phyloP scores from a whole-genome alignment of 1,140 invertebrate species.

The Drosophila ohnishii region DNA sequence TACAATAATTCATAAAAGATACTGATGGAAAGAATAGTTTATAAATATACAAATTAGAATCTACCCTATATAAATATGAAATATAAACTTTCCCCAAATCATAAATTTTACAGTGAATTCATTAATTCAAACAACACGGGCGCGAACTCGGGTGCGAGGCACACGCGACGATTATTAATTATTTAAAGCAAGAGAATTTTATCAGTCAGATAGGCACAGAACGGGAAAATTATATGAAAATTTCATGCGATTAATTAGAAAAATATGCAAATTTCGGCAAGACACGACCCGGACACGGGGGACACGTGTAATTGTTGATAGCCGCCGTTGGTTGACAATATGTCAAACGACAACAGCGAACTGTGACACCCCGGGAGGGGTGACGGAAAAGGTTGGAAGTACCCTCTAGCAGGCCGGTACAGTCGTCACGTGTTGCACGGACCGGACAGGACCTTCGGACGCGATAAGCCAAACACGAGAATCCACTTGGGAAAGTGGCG shows the following conservation, averaged over 20 bases:
- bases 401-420: constrained; percentile 40
- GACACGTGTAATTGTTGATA: constrained; percentile 80
- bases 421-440: constrained; percentile 74
- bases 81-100: background rate
- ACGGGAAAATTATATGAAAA: constrained; percentile 59
- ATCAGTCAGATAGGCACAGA: constrained; percentile 51
- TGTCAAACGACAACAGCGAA: constrained; percentile 65
- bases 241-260: constrained; percentile 77
- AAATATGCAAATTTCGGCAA: constrained; percentile 76
- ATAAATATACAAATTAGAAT: background rate
- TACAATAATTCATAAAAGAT: background rate
- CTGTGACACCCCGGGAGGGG: constrained; percentile 9
- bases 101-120: constrained; percentile 6
- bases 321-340: constrained; percentile 70
- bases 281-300: constrained; percentile 52
- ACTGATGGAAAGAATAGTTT: too few relatives aligned
- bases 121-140: constrained; percentile 57
- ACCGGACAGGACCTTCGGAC: constrained; percentile 37
- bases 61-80: background rate
- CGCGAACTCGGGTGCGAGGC: constrained; percentile 50
- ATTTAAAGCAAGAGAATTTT: constrained; percentile 54
- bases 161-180: constrained; percentile 77
- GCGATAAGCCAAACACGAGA: constrained; percentile 74
- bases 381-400: background rate
- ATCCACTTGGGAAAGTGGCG: constrained; percentile 78